These are phyloP conservation scores for Picus viridis DNA, from an alignment of 2,797 vertebrate species.

Conservation along the genomic window DNA sequence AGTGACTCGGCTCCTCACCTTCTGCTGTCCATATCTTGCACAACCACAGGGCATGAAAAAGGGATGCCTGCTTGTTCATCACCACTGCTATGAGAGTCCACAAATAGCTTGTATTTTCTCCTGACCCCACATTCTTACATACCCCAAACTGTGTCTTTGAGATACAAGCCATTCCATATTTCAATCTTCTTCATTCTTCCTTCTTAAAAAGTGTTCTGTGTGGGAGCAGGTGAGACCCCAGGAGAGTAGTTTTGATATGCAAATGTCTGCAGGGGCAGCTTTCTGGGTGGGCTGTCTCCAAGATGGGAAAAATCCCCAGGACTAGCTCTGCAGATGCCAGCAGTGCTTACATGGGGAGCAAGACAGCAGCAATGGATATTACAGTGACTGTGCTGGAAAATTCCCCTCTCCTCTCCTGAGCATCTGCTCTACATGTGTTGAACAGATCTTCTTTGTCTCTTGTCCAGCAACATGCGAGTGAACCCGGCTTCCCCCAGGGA, in stretches of 20 bases:
- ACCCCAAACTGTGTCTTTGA: neutral
- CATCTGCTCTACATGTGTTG: slow-evolving; percentile 79
- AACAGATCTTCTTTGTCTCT: slow-evolving; percentile 69
- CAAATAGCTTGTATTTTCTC: fast-evolving
- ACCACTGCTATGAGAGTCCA: neutral
- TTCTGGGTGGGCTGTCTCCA: slow-evolving; percentile 28
- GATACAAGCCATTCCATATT: fast-evolving
- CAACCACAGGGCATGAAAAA: neutral
- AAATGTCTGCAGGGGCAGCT: slow-evolving; percentile 4
- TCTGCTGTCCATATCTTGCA: neutral
- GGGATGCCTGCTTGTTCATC: neutral
- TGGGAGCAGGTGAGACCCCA: slow-evolving; percentile 1
- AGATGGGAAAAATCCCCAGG: slow-evolving; percentile 44
- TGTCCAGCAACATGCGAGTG: slow-evolving; percentile 60
- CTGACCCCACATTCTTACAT: neutral
- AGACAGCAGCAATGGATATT: slow-evolving; percentile 68
- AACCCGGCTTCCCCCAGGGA: slow-evolving; percentile 59
- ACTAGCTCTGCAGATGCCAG: slow-evolving; percentile 23
- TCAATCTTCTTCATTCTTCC: neutral
- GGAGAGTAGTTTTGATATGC: neutral
- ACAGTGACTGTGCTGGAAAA: slow-evolving; percentile 49
- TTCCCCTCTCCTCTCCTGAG: slow-evolving; percentile 34
- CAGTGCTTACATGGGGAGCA: slow-evolving; percentile 25
- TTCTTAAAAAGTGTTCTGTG: neutral
- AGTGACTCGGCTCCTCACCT: neutral